Evolutionary conservation across 1,140 invertebrate genomes (phyloP).

Genomic region (Ostrea edulis): DNA sequence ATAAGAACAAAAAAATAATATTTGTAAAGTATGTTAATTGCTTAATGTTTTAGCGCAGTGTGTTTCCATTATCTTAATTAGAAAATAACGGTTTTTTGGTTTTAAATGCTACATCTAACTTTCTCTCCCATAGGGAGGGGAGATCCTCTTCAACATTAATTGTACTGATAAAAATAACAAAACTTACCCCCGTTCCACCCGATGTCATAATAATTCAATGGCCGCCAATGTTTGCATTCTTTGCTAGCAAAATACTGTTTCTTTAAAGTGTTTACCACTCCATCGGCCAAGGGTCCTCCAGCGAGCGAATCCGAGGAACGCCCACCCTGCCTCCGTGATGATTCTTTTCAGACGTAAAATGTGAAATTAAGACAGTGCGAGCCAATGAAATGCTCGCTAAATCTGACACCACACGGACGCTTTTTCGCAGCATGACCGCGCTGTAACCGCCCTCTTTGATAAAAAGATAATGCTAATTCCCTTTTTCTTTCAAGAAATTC

Average conservation of each 20-base stretch:
- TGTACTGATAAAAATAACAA: conserved; percentile 20
- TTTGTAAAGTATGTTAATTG: conserved; percentile 2
- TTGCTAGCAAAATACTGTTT: conserved; percentile 29
- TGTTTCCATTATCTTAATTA: conserved; percentile 20
- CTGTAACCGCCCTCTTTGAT: not conserved
- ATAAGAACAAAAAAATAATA: too few species aligned
- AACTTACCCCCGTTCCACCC: conserved; percentile 19
- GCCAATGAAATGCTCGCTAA: conserved; percentile 24
- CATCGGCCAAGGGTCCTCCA: conserved; percentile 14
- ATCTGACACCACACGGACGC: not conserved
- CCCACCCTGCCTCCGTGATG: not conserved
- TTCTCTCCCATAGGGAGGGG: not conserved
- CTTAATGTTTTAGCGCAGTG: not conserved
- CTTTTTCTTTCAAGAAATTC: not conserved
- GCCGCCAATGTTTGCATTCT: conserved; percentile 27
- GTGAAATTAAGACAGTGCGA: conserved; percentile 1
- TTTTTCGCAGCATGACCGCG: not conserved
- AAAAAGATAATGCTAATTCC: conserved; percentile 26
- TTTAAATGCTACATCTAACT: not conserved
- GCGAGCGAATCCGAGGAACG: not conserved
- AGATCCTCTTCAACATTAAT: not conserved
- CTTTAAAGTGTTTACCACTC: conserved; percentile 29
- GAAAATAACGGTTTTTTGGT: not conserved
- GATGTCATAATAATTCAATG: conserved; percentile 30
- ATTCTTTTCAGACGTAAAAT: conserved; percentile 1